These are phyloP conservation scores for Sorex fumeus DNA, from an alignment of 2,113 vertebrate genomes.

Conservation along the genomic window DNA sequence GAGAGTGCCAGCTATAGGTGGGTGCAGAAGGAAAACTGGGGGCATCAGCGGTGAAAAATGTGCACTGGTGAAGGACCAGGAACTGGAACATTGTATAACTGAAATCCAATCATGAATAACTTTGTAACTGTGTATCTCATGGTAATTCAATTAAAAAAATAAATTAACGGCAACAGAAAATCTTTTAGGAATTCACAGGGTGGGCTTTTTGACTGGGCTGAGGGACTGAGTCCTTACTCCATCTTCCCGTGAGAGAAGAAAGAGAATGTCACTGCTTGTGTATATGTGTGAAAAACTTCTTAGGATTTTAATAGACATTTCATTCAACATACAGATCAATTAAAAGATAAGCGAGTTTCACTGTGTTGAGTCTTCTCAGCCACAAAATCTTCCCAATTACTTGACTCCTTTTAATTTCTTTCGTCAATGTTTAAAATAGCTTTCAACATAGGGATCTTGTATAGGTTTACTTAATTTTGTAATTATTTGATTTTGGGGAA, in stretches of 20 bases:
- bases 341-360: background rate
- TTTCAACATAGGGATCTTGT: background rate
- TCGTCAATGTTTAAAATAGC: background rate
- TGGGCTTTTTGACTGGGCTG: too few species aligned
- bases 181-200: too few species aligned
- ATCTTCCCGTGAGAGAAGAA: background rate
- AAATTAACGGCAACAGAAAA: too few species aligned
- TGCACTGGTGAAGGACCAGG: too few species aligned
- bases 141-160: too few species aligned
- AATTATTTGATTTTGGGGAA: background rate
- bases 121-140: too few species aligned
- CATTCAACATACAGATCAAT: background rate
- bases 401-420: conserved; percentile 7
- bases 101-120: too few species aligned
- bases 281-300: background rate
- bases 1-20: too few species aligned
- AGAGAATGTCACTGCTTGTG: background rate
- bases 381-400: background rate
- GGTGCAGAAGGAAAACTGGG: too few species aligned
- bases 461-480: background rate
- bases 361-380: background rate
- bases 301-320: background rate
- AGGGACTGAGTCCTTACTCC: too few species aligned
- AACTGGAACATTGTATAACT: too few species aligned
- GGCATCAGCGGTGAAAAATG: too few species aligned